Percentiles rank a stretch among this genome's conserved stretches.
These are phyloP conservation scores for Carcinoscorpius rotundicauda DNA, from an alignment of 1,140 invertebrate genomes.

Conservation along the genomic window DNA sequence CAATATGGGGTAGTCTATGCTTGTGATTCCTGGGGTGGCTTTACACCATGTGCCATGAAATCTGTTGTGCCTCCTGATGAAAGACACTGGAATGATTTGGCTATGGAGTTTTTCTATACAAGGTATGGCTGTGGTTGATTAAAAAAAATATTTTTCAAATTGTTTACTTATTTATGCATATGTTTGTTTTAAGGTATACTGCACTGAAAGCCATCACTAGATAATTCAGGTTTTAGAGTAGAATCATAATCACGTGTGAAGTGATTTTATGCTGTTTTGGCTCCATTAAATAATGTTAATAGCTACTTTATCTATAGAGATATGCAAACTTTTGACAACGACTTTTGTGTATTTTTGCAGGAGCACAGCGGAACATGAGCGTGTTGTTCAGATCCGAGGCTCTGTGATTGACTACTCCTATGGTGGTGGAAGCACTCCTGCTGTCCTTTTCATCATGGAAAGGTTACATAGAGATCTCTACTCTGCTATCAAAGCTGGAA, in stretches of 20 bases:
- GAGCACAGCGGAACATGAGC: slow-evolving; percentile 62
- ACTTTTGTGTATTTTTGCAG: slow-evolving; percentile 5
- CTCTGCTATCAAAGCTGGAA: slow-evolving; percentile 55
- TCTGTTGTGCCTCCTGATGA: slow-evolving; percentile 80
- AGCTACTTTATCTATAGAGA: neutral
- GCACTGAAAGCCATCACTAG: neutral
- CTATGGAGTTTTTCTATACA: slow-evolving; percentile 82
- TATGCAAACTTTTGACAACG: too few relatives aligned
- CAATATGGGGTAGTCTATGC: slow-evolving; percentile 87
- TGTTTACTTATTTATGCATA: neutral
- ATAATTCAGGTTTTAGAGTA: slow-evolving; percentile 2
- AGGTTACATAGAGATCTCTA: slow-evolving; percentile 62
- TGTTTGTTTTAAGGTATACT: neutral
- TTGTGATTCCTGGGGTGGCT: slow-evolving; percentile 62
- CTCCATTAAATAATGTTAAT: neutral
- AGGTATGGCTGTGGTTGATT: slow-evolving; percentile 33
- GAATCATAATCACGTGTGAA: neutral
- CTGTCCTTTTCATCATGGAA: slow-evolving; percentile 64
- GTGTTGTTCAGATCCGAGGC: slow-evolving; percentile 64
- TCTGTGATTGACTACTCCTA: slow-evolving; percentile 75
- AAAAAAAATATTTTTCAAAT: slow-evolving; percentile 5
- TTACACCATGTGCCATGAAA: slow-evolving; percentile 67
- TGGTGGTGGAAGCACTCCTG: slow-evolving; percentile 46
- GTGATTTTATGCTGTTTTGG: neutral
- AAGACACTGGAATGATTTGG: slow-evolving; percentile 79